Evolutionary conservation across 2,888 invertebrate species (phyloP), one percentile per base, ranked within the genome.

Genomic region (Rotaria macrura): DNA sequence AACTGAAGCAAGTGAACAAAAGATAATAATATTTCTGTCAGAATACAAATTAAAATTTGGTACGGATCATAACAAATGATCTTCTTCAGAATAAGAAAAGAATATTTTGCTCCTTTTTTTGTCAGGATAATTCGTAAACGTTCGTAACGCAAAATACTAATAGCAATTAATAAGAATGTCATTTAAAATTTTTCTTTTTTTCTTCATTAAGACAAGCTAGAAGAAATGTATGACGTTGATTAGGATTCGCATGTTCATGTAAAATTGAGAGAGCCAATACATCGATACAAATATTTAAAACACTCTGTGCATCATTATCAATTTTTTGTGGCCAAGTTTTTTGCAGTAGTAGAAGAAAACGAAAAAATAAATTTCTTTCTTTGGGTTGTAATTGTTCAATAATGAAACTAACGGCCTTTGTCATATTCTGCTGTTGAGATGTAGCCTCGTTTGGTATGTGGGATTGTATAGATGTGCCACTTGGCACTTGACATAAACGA

Each of bases 321-420:
- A 1, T n/a, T 25, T 2, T 40, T 43, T n/a, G n/a, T 25, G 43
- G 43, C 79, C 79, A 79, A 43, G 23, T n/a, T 79, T 79, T 79
- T 79, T 79, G 79, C 14, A 79, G 43, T 12, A 79, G n/a, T 79
- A 43, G 43, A n/a, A 79, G 43, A 43, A 79, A 43, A 43, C 79
- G 79, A 79, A 79, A 79, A 43, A 79, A 79, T 43, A 79, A 79
- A 43, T 79, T 79, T 79, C 79, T 20, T 79, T 79, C 25, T 79
- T 79, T 79, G 9, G 40, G 43, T 43, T 79, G n/a, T n/a, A 79
- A 79, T 79, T 38, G 34, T 79, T 79, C 79, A 43, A 79, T 79
- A 20, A 43, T n/a, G 3, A 43, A 5, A 43, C 43, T n/a, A 40
- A 79, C 79, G n/a, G 43, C 43, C n/a, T 79, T 79, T 43, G 25